Evolutionary conservation across 2,888 invertebrate genomes (phyloP).

Genomic region (Hedya salicella): DNA sequence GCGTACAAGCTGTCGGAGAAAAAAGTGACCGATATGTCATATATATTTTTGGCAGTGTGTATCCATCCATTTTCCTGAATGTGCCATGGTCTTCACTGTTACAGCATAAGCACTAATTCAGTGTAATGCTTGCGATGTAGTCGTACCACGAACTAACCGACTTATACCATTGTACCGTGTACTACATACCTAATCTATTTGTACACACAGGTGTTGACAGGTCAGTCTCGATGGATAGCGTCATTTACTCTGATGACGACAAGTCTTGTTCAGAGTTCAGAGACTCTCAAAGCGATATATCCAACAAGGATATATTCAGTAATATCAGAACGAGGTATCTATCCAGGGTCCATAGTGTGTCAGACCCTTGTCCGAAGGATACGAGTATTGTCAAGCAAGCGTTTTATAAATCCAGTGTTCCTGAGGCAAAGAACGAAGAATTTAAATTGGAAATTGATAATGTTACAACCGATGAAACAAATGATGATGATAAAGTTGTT

Average conservation of each 20-base stretch:
- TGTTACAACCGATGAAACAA: conserved; percentile 72
- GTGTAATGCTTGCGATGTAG: conserved; percentile 66
- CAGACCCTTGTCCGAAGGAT: conserved; percentile 64
- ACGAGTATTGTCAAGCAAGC: conserved; percentile 71
- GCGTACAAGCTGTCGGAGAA: no score
- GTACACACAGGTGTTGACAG: conserved; percentile 80
- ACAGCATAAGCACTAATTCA: conserved; percentile 67
- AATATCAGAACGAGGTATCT: conserved; percentile 76
- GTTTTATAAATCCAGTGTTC: conserved; percentile 62
- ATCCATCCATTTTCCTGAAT: neutral
- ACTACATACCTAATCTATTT: conserved; percentile 53
- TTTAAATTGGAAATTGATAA: conserved; percentile 66
- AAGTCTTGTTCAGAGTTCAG: conserved; percentile 59
- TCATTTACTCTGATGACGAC: conserved; percentile 66
- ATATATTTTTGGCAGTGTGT: neutral
- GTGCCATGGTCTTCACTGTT: conserved; percentile 1
- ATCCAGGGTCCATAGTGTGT: conserved; percentile 73
- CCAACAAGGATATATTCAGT: conserved; percentile 73
- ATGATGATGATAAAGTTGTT: conserved; percentile 60
- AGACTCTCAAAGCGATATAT: conserved; percentile 68
- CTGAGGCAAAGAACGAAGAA: conserved; percentile 51
- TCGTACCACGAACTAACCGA: conserved; percentile 62
- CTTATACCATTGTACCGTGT: conserved; percentile 37
- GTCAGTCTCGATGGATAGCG: conserved; percentile 74
- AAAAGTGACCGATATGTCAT: neutral